phyloP scores from a whole-genome alignment of 2,113 vertebrate genomes.

The Acrocephalus arundinaceus region DNA sequence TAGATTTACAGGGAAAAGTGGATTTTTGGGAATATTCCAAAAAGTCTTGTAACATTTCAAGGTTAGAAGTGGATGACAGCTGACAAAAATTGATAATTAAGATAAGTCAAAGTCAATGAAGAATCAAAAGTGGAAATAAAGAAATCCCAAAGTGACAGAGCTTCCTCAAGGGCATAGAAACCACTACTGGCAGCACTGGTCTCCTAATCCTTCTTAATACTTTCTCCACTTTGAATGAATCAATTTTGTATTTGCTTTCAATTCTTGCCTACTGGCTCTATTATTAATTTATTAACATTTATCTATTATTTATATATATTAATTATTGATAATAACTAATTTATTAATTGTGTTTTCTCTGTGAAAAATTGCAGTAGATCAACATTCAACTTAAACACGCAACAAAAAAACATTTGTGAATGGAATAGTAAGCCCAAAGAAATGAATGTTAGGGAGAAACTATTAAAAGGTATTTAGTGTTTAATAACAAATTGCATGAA shows the following conservation, averaged over 20 bases:
- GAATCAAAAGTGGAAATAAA: not conserved
- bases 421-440: not conserved
- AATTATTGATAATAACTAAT: not conserved
- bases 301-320: slow-evolving; percentile 1
- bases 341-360: not conserved
- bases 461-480: not conserved
- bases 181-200: not conserved
- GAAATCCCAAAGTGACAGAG: not conserved
- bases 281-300: slow-evolving; percentile 14
- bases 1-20: not conserved
- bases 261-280: not conserved
- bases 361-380: not conserved
- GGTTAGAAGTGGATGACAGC: not conserved
- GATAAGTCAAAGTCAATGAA: not conserved
- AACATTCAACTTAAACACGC: not conserved
- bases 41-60: not conserved
- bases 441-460: not conserved
- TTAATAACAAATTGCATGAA: not conserved
- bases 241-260: not conserved
- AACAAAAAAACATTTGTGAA: not conserved
- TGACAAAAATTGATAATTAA: not conserved
- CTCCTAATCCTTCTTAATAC: not conserved
- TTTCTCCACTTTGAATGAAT: not conserved
- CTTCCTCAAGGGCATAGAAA: not conserved
- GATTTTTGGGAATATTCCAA: not conserved